phyloP scores from a whole-genome alignment of 2,113 vertebrate species.

The Eulemur macaco region DNA sequence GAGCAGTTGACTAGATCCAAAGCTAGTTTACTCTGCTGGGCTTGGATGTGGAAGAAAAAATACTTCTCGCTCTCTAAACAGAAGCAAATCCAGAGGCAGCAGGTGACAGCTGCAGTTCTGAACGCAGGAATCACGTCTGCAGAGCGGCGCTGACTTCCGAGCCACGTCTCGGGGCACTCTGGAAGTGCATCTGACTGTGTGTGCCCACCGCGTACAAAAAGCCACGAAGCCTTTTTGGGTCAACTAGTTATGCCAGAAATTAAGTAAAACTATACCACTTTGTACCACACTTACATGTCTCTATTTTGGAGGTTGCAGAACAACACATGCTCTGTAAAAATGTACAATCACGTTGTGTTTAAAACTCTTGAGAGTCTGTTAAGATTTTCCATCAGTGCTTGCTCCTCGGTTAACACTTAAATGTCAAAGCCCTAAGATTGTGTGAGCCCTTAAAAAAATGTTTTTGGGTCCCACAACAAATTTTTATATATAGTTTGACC shows the following conservation, averaged over 20 bases:
- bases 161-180: rapidly evolving
- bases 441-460: not conserved
- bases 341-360: slow-evolving; percentile 45
- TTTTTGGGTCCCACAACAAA: not conserved
- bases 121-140: not conserved
- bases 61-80: not conserved
- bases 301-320: slow-evolving; percentile 51
- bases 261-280: not conserved
- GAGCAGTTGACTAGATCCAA: not conserved
- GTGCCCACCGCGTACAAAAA: not conserved
- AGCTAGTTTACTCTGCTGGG: not conserved
- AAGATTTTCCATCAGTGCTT: not conserved
- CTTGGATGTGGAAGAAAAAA: not conserved
- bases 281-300: not conserved
- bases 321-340: not conserved
- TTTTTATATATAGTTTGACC: not conserved
- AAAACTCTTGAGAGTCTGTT: not conserved
- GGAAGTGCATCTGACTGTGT: rapidly evolving
- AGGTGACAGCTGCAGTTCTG: not conserved
- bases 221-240: not conserved
- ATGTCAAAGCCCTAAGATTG: not conserved
- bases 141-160: rapidly evolving
- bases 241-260: not conserved
- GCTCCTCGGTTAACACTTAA: not conserved
- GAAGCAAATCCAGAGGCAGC: not conserved